Base-by-base conservation (phyloP, 2,797 vertebrate species). In the Helicolenus hilgendorfi region DNA sequence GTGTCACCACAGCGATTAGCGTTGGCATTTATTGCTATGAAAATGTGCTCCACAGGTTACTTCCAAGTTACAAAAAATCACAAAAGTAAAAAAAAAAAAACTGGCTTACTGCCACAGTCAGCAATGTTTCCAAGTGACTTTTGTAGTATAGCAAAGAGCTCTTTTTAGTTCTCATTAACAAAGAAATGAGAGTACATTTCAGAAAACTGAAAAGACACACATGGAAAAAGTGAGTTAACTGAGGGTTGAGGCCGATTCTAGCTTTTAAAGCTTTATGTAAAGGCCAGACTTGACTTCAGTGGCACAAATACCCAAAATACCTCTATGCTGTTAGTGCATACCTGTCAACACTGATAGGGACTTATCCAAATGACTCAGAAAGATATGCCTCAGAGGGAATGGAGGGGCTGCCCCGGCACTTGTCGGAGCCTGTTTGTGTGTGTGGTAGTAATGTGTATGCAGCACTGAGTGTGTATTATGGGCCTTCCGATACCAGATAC, bases 1-100 rank as follows among this genome's bases (percentile, higher is more conserved):
- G 83, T 73, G 91, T 87, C 89, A 75, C 76, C 81, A 69, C 74
- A 72, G 73, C 26, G 68, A 89, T 92, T 87, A 91, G 72, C 74
- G 63, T 62, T 85, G 88, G 79, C 89, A 88, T 90, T 83, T 83
- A 86, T 74, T 76, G 56, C 81, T 53, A 49, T 81, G 71, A 89
- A 88, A 92, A 85, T 86, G 74, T 79, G 72, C 86, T 84, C 79
- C 79, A 64, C 2, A 3, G 77, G 80, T 65, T 72, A 11, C 35
- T 49, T 76, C 35, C 0, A 31, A 69, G 63, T 65, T 63, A 69
- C 56, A 82, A 80, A 62, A 71, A 77, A 71, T 84, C 73, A 69
- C 24, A 60, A 72, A 83, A 84, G 59, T 60, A 14, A 83, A 73
- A 81, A 81, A 79, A 20, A 49, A 49, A 49, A 8, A 53, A 53